phyloP scores from a whole-genome alignment of 2,888 invertebrate species.

The Argynnis bischoffii region DNA sequence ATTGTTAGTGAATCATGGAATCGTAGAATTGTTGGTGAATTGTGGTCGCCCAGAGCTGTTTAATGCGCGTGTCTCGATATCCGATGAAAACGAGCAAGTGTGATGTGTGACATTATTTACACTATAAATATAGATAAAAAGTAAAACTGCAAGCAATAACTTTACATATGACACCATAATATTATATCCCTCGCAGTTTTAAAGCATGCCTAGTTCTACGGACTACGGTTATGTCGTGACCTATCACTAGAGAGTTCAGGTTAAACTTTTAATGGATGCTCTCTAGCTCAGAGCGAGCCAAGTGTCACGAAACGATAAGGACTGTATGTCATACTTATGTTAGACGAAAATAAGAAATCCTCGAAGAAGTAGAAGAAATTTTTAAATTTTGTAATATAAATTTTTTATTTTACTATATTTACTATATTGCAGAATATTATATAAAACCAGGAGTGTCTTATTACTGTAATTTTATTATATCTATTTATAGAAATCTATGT shows the following conservation, averaged over 20 bases:
- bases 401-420: background rate
- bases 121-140: no score
- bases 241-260: conserved; percentile 34
- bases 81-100: no score
- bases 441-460: no score
- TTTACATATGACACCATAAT: conserved; percentile 3
- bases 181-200: conserved; percentile 11
- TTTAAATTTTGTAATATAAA: conserved; percentile 4
- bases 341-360: conserved; percentile 11
- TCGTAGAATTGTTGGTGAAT: no score
- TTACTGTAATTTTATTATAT: no score
- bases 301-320: conserved; percentile 26
- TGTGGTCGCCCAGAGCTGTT: no score
- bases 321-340: conserved; percentile 19
- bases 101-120: no score
- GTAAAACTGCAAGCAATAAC: background rate
- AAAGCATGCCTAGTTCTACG: conserved; percentile 28
- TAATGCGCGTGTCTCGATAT: no score
- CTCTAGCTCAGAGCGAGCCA: conserved; percentile 31
- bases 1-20: no score
- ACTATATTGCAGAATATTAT: no score
- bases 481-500: no score
- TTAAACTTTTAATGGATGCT: conserved; percentile 44
- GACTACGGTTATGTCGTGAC: conserved; percentile 38
- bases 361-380: background rate